Conservation (phyloP, 2,797 vertebrate species). For the Acrocephalus scirpaceus region DNA sequence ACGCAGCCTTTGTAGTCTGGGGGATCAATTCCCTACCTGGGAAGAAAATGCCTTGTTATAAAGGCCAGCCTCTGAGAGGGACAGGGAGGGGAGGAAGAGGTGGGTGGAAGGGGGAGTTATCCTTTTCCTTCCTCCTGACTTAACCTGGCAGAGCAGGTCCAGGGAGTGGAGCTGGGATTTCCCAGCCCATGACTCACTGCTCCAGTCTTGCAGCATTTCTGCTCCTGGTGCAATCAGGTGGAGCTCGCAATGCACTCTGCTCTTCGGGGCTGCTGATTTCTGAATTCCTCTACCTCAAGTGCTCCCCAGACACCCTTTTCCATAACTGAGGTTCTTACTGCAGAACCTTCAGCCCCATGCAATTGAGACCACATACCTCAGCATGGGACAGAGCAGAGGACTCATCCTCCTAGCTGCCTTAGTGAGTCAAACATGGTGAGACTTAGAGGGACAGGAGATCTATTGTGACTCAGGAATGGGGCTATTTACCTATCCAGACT, state of each 20-base stretch:
- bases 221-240: background rate
- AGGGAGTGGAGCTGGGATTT: background rate
- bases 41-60: background rate
- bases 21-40: background rate
- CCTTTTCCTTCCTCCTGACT: background rate
- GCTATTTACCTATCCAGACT: background rate
- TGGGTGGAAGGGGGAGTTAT: background rate
- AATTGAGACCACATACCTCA: background rate
- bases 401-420: background rate
- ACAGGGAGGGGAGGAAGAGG: background rate
- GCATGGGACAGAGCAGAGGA: background rate
- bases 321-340: background rate
- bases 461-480: background rate
- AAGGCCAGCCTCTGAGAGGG: background rate
- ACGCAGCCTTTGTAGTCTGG: background rate
- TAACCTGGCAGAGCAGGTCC: background rate
- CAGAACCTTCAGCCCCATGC: background rate
- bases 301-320: background rate
- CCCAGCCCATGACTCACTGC: background rate
- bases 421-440: background rate
- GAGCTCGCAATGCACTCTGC: background rate
- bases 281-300: background rate
- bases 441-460: background rate
- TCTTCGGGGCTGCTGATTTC: background rate
- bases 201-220: background rate